Evolutionary conservation across 2,797 vertebrate genomes (phyloP).

Genomic region (Enteromius argenteus): DNA sequence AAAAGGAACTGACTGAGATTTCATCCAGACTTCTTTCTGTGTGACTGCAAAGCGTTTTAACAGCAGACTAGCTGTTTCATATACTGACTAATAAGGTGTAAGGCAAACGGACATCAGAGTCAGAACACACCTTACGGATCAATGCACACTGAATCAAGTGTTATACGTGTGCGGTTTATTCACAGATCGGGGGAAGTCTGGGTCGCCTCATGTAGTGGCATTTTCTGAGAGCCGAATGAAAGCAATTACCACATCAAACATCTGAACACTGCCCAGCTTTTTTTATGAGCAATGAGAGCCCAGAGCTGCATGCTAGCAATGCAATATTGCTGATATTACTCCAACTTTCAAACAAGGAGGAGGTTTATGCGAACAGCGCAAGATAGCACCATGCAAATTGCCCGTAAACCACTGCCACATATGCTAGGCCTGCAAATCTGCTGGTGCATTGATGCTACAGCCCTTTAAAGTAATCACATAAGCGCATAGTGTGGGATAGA

Average conservation of each 20-base stretch:
- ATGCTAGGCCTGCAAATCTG: conserved; percentile 18
- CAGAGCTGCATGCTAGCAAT: background rate
- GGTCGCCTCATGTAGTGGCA: background rate
- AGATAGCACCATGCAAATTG: conserved; percentile 25
- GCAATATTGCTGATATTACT: background rate
- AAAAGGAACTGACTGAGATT: conserved; percentile 19
- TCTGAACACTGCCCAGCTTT: background rate
- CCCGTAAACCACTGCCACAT: conserved; percentile 28
- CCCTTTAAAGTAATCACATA: conserved; percentile 38
- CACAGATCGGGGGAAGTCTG: background rate
- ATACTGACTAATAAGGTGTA: conserved; percentile 4
- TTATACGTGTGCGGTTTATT: background rate
- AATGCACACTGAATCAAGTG: background rate
- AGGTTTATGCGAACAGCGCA: background rate
- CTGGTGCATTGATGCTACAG: background rate
- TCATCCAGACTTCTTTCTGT: background rate
- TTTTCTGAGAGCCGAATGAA: conserved; percentile 5
- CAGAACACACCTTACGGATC: background rate
- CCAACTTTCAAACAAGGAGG: background rate
- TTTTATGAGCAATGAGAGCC: background rate
- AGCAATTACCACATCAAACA: conserved; percentile 19
- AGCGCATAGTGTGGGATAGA: background rate
- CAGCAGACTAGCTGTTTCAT: background rate
- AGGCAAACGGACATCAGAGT: background rate
- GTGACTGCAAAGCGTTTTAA: background rate